Evolutionary conservation across 2,797 vertebrate genomes (phyloP), one percentile per base, ranked within the genome.

Genomic region (Vipera latastei): DNA sequence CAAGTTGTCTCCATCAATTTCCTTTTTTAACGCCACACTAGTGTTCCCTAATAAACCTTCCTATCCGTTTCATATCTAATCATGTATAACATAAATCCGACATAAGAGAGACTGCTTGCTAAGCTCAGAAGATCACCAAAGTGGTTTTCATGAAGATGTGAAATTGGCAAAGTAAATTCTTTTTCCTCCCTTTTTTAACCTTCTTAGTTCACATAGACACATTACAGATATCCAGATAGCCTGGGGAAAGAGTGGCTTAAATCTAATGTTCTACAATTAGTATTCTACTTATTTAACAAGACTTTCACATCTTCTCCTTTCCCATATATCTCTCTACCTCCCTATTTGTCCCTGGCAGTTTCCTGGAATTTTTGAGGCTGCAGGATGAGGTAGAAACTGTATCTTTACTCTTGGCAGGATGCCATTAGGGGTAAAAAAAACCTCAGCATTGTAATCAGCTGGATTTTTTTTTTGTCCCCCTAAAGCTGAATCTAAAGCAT

Each of bases 1-100:
- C 96, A 83, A 22, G 90, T 96, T 44, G 0, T 96, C 96, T 97
- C 96, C 95, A 97, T 96, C 97, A 97, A 92, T 97, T 97, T 96
- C 85, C 92, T 96, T 94, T 94, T 96, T 91, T 92, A 16, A 94
- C 4, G 51, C 94, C 94, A 55, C 83, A 95, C 94, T 95, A 96
- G 93, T 3, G 0, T 60, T 89, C 95, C 48, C 89, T 97, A 96
- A 96, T 97, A 96, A 97, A 97, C 93, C 96, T 96, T 96, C 96
- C 96, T 94, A 96, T 95, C 96, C n/a, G 6, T 97, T 98, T 96
- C 97, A 92, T 94, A 95, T 95, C 96, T 97, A 97, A 97, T 98
- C 96, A 95, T 38, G 93, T 94, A 93, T 95, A 97, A 96, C 92
- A 92, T 95, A 97, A 97, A 97, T 97, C 96, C 94, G 94, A 94